Conservation (phyloP, 2,888 invertebrate genomes). For the Phrixothrix hirtus region DNA sequence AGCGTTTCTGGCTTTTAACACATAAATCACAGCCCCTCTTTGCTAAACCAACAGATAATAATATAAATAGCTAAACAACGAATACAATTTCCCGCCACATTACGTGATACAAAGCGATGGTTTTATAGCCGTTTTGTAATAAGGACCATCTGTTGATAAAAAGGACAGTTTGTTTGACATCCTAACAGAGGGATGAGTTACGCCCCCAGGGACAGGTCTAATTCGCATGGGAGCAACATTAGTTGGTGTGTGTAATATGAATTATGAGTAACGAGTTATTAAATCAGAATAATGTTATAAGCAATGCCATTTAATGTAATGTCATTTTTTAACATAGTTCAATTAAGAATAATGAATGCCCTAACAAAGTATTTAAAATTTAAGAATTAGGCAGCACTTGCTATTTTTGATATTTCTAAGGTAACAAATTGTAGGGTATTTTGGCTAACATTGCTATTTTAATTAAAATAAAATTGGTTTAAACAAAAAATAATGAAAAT, state of each 20-base stretch:
- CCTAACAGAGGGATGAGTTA: constrained; percentile 37
- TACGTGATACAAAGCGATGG: constrained; percentile 50
- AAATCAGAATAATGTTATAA: constrained; percentile 19
- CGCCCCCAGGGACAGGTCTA: constrained; percentile 34
- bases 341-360: not conserved
- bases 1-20: constrained; percentile 12
- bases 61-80: constrained; percentile 55
- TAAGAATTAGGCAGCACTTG: too few species aligned
- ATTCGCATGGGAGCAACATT: constrained; percentile 25
- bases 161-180: constrained; percentile 48
- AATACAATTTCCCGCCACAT: constrained; percentile 57
- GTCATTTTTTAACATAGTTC: not conserved
- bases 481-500: not conserved
- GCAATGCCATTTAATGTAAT: constrained; percentile 11
- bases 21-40: constrained; percentile 40
- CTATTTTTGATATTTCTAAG: too few species aligned
- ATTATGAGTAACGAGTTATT: constrained; percentile 12
- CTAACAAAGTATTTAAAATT: not conserved
- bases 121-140: constrained; percentile 48
- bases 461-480: too few species aligned
- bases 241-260: constrained; percentile 7
- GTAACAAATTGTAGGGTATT: too few species aligned
- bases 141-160: constrained; percentile 55
- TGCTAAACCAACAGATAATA: constrained; percentile 52
- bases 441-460: too few species aligned